A percentile compares a stretch with the other conserved stretches of the same genome.
Conservation (phyloP, 2,888 invertebrate species). For the Mythimna loreyi region DNA sequence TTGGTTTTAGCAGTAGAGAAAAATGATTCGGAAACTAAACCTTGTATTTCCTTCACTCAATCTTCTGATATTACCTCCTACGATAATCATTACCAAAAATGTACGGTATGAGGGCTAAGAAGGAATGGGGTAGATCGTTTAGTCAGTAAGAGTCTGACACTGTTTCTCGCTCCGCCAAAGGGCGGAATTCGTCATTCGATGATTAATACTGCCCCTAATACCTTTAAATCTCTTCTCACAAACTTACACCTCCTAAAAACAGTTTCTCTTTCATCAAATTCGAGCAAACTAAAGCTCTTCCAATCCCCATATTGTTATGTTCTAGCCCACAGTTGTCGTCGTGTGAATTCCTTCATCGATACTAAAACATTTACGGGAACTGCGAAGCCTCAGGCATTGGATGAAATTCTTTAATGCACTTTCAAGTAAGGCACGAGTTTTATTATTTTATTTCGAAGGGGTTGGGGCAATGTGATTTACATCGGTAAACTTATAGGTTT, state of each 20-base stretch:
- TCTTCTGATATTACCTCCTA: not conserved
- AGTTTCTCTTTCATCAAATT: constrained; percentile 8
- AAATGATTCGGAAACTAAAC: no score
- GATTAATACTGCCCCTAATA: not conserved
- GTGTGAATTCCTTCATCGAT: constrained; percentile 49
- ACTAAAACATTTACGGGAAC: constrained; percentile 43
- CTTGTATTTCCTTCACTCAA: not conserved
- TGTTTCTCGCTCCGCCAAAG: no score
- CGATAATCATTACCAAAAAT: not conserved
- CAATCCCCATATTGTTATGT: constrained; percentile 47
- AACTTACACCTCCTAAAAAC: constrained; percentile 1
- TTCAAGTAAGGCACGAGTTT: constrained; percentile 4
- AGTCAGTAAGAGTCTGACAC: no score
- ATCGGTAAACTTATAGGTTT: no score
- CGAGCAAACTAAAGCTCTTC: constrained; percentile 38
- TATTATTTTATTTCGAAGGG: constrained; percentile 6
- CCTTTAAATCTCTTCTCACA: not conserved
- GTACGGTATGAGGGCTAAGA: no score
- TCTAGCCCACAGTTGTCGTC: constrained; percentile 34
- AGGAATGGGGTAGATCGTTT: no score
- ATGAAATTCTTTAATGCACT: constrained; percentile 51
- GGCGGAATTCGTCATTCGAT: no score
- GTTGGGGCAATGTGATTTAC: not conserved
- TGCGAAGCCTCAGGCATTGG: constrained; percentile 13
- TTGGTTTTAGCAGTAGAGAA: no score